A percentile compares a stretch with the other conserved stretches of the same genome.
phyloP scores from a whole-genome alignment of 2,888 invertebrate genomes.

The Scaptomyza tumidula region DNA sequence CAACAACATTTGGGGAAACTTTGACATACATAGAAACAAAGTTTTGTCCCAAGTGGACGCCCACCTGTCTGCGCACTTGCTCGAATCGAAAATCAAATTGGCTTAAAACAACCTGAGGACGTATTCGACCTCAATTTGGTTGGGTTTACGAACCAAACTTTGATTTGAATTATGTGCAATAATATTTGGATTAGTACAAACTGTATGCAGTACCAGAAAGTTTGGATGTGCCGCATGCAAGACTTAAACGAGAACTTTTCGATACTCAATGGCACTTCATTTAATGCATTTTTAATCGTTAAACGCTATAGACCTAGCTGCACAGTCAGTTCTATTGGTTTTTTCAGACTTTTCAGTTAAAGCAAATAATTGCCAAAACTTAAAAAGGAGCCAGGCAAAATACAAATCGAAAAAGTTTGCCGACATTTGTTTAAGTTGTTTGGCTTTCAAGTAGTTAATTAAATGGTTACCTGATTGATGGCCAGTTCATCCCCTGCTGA shows the following conservation, averaged over 20 bases:
- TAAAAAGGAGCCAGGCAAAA: not conserved
- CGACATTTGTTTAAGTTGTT: slow-evolving; percentile 46
- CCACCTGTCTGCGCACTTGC: slow-evolving; percentile 21
- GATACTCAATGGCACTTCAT: slow-evolving; percentile 43
- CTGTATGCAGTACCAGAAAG: slow-evolving; percentile 26
- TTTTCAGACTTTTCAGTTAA: slow-evolving; percentile 57
- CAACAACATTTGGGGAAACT: slow-evolving; percentile 3
- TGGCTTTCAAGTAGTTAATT: slow-evolving; percentile 69
- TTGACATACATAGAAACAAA: slow-evolving; percentile 23
- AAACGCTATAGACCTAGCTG: slow-evolving; percentile 3
- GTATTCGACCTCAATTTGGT: slow-evolving; percentile 36
- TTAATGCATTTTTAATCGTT: slow-evolving; percentile 54
- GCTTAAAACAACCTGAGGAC: slow-evolving; percentile 26
- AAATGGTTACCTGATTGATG: slow-evolving; percentile 78
- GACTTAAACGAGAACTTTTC: slow-evolving; percentile 2
- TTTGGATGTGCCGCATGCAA: slow-evolving; percentile 9
- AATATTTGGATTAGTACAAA: slow-evolving; percentile 43
- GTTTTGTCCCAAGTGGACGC: slow-evolving; percentile 44
- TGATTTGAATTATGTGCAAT: slow-evolving; percentile 54
- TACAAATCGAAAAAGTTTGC: slow-evolving; percentile 37
- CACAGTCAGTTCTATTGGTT: slow-evolving; percentile 17
- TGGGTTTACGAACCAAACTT: slow-evolving; percentile 45
- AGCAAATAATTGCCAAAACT: slow-evolving; percentile 37
- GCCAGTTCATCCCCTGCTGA: slow-evolving; percentile 9
- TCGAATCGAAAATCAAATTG: slow-evolving; percentile 30